These are phyloP conservation scores for Littorina saxatilis DNA, from an alignment of 1,140 invertebrate species.

Conservation along the genomic window DNA sequence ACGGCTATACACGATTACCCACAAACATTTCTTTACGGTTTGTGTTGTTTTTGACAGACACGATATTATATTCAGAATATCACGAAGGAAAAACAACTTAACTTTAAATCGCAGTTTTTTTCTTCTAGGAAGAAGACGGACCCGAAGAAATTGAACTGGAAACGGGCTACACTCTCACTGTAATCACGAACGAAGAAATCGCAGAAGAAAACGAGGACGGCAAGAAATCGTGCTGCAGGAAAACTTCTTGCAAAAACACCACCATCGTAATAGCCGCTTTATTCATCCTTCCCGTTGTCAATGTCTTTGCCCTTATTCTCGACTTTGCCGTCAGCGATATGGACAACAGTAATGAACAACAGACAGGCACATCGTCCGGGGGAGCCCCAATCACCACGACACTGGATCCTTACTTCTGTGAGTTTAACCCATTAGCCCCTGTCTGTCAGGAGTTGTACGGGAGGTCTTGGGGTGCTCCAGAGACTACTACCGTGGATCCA, in stretches of 20 bases:
- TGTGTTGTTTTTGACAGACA: too few relatives aligned
- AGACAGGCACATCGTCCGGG: not conserved
- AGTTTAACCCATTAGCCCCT: too few relatives aligned
- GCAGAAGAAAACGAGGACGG: not conserved
- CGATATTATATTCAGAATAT: too few relatives aligned
- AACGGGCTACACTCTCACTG: not conserved
- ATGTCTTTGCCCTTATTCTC: not conserved
- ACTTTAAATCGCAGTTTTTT: too few relatives aligned
- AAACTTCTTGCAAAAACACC: not conserved
- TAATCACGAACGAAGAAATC: not conserved
- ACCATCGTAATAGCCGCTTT: not conserved
- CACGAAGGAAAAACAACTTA: too few relatives aligned
- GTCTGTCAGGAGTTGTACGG: too few relatives aligned
- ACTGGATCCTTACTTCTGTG: too few relatives aligned
- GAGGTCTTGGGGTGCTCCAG: too few relatives aligned
- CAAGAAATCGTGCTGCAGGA: not conserved
- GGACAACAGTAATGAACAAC: too few relatives aligned
- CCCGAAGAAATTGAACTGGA: constrained; percentile 20
- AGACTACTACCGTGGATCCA: too few relatives aligned
- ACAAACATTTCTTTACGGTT: too few relatives aligned
- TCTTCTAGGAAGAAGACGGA: not conserved
- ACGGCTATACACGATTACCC: too few relatives aligned
- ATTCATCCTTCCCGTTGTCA: not conserved
- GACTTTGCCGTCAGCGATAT: not conserved
- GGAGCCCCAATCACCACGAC: not conserved